These are phyloP conservation scores for Percopsis transmontana DNA, from an alignment of 2,113 vertebrate genomes.

Conservation along the genomic window DNA sequence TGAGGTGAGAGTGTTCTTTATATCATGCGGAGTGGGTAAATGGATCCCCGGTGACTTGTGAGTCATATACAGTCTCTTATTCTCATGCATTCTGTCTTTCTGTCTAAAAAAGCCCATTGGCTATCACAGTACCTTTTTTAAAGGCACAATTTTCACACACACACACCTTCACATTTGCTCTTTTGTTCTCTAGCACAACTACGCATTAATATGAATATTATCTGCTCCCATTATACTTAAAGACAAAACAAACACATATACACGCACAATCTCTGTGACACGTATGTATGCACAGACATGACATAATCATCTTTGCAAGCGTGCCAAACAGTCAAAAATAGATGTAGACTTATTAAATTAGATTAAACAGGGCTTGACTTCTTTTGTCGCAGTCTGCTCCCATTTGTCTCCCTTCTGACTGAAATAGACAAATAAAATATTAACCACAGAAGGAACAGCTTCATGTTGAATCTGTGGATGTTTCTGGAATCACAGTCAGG, in stretches of 20 bases:
- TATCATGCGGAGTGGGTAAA: too few species aligned
- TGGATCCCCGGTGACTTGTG: too few species aligned
- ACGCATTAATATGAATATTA: too few species aligned
- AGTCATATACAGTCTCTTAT: background rate
- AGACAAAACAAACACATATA: background rate
- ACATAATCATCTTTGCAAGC: too few species aligned
- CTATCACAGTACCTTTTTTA: too few species aligned
- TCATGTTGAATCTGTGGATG: background rate
- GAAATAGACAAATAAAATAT: conserved; percentile 70
- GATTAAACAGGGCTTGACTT: conserved; percentile 53
- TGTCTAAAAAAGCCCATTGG: background rate
- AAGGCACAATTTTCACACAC: background rate
- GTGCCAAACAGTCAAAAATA: conserved; percentile 33
- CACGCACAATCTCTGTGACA: background rate
- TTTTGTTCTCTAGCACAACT: background rate
- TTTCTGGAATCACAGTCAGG: background rate
- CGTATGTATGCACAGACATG: background rate
- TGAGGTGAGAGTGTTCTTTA: too few species aligned
- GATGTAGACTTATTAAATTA: conserved; percentile 41
- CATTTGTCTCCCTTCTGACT: conserved; percentile 41
- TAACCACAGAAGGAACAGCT: conserved; percentile 27
- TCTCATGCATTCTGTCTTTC: background rate
- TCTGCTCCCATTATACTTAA: background rate
- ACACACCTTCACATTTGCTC: background rate
- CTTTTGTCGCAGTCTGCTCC: conserved; percentile 37